Evolutionary conservation across 2,797 vertebrate species (phyloP), one percentile per base, ranked within the genome.

Genomic region (Sebastes vulpes): DNA sequence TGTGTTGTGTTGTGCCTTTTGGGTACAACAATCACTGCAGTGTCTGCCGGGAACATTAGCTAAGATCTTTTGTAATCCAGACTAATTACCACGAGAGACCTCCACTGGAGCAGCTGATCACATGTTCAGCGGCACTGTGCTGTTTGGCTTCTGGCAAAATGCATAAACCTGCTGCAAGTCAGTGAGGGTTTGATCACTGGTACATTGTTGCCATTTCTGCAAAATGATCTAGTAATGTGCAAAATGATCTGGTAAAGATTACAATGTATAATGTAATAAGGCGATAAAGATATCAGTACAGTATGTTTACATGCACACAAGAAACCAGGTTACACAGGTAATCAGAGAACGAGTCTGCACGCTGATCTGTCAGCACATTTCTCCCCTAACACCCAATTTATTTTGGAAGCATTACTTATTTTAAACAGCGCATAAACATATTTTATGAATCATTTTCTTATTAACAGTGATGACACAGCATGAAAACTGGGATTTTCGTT

Each of bases 1-100:
- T 86, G 84, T 83, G 66, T 57, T 53, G n/a, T 70, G 29, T 59
- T 53, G 23, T 65, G 29, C 48, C 35, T 77, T 35, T 60, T 1
- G n/a, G 46, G 29, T 76, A 28, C 65, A 76, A 84, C 50, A 65
- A 76, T 81, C 53, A 11, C 61, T 9, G 53, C 75, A 72, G 67
- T 82, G 75, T 75, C 73, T 10, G 32, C 53, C 7, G 26, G 72
- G 16, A 70, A 81, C 28, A 1, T 61, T 61, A 71, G 75, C 68
- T 32, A 3, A 60, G 64, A 61, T 67, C 50, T 20, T 29, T 29
- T 66, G 31, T 74, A 79, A 84, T 68, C 23, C 66, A 12, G 53
- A 75, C 65, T 82, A 75, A 83, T 78, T 67, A 76, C 64, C 46
- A 29, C 52, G 29, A 71, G 56, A 58, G 71, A 26, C 46, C 53